Percentiles rank a stretch among this genome's conserved stretches.
These are phyloP conservation scores for Thalassarche chlororhynchos DNA, from an alignment of 2,113 vertebrate genomes.

Conservation along the genomic window DNA sequence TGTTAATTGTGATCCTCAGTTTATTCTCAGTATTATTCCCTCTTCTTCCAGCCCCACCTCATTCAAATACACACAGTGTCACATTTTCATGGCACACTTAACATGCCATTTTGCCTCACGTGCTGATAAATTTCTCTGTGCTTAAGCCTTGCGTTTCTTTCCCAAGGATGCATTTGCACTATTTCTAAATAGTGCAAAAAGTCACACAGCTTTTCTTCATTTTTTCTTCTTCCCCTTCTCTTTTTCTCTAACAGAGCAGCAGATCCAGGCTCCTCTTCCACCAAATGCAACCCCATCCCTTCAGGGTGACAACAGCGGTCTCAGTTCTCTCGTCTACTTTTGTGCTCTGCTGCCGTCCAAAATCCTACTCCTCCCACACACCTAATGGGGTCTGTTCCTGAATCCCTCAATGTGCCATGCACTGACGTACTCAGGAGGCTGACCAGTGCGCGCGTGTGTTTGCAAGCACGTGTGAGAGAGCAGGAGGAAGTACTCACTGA, in stretches of 20 bases:
- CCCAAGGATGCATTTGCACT: not conserved
- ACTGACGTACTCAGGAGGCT: not conserved
- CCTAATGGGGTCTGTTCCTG: not conserved
- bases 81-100: not conserved
- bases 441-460: fast-evolving
- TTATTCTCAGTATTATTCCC: not conserved
- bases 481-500: not conserved
- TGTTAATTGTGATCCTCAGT: not conserved
- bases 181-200: not conserved
- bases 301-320: not conserved
- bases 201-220: not conserved
- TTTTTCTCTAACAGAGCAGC: not conserved
- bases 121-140: not conserved
- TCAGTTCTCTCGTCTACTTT: not conserved
- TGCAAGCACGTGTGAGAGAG: not conserved
- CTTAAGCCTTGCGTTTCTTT: not conserved
- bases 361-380: not conserved
- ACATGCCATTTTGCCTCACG: not conserved
- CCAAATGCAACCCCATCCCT: not conserved
- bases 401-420: not conserved
- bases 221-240: not conserved
- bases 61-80: not conserved
- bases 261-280: not conserved
- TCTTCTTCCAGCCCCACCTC: not conserved
- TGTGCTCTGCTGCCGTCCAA: not conserved